Evolutionary conservation across 2,888 invertebrate species (phyloP).

Genomic region (Aspidiotus rigidus): DNA sequence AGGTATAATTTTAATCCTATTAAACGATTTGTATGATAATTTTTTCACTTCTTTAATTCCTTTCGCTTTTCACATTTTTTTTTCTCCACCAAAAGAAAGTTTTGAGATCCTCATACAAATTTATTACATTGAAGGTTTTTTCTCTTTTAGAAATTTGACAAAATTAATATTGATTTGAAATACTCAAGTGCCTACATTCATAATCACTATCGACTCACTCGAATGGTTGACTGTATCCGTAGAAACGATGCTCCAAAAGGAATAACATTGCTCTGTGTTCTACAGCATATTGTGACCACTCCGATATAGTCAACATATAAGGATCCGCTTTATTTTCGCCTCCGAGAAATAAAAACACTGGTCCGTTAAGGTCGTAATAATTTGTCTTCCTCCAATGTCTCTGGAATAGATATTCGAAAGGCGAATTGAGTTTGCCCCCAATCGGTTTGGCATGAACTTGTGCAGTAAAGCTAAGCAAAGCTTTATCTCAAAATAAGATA

Average conservation of each 20-base stretch:
- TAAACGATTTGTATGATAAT: too few species aligned
- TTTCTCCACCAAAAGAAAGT: too few species aligned
- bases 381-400: neutral
- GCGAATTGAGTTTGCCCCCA: neutral
- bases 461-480: too few species aligned
- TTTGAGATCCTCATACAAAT: too few species aligned
- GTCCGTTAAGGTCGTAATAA: neutral
- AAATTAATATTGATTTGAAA: neutral
- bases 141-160: neutral
- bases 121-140: neutral
- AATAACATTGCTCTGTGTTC: slow-evolving; percentile 71
- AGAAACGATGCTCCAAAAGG: slow-evolving; percentile 82
- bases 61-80: too few species aligned
- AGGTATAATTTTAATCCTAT: too few species aligned
- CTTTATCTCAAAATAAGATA: too few species aligned
- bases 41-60: too few species aligned
- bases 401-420: neutral
- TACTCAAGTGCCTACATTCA: neutral
- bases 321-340: neutral
- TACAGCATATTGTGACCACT: slow-evolving; percentile 53
- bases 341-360: neutral
- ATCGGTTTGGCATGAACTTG: too few species aligned
- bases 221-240: slow-evolving; percentile 84
- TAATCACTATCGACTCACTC: neutral
- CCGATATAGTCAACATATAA: neutral